Base-by-base conservation (phyloP, 2,888 invertebrate species). In the Drosophila recens region DNA sequence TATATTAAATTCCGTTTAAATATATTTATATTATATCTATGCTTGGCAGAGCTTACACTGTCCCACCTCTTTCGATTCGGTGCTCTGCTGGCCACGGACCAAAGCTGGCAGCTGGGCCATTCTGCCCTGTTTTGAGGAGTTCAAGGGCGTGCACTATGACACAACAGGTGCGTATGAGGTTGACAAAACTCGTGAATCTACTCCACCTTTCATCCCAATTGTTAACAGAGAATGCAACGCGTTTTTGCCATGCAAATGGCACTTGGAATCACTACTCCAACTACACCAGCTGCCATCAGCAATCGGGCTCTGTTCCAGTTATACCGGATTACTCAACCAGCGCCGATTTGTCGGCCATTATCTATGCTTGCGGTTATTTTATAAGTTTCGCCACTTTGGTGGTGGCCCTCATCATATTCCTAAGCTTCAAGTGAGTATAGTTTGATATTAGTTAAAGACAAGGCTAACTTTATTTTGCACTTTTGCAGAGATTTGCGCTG, bases 71-170 rank as follows among this genome's bases (percentile, higher is more conserved):
- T 96, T 95, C 93, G 97, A 97, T 90, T 94, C 94, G 1, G 93
- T 97, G 51, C 93, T 97, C 23, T 98, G 98, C 91, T 98, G 98
- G 98, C 97, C 97, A 9, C 94, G 95, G 0, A 97, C 97, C 10
- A 94, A 94, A 0, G 94, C 95, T 73, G 95, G 95, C 66, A 94
- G 95, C 0, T 93, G 94, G 64, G 96, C 96, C 0, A 93, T 95
- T 5, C 94, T 97, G 74, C 95, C 95, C 40, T 98, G 98, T 90
- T 97, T 97, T 85, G 95, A 95, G 45, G 96, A 97, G 87, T 94
- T 97, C 71, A 94, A 95, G 81, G 96, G 96, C 57, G 94, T 97
- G 56, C 94, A 94, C 74, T 97, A 97, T 87, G 97, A 97, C 91
- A 95, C 95, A 67, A 95, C 96, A 90, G 95, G 97, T 97, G 93